phyloP scores from a whole-genome alignment of 2,888 invertebrate genomes.

The Calameuta pallipes region DNA sequence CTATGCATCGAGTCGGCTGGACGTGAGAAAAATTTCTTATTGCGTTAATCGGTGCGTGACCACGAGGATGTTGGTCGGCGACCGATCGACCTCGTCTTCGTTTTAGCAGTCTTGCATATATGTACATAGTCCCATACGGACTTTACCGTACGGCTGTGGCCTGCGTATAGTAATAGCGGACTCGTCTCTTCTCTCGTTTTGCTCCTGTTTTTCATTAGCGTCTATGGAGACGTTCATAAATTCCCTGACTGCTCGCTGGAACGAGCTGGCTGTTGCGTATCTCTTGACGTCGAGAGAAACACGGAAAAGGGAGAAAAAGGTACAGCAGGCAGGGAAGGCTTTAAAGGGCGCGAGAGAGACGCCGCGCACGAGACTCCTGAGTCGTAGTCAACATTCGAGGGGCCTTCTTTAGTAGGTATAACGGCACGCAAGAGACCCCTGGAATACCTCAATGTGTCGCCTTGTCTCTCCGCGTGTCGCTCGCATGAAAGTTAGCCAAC shows the following conservation, averaged over 20 bases:
- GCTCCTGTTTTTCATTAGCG: constrained; percentile 19
- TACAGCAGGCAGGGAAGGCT: background rate
- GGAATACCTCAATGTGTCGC: constrained; percentile 30
- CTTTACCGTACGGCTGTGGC: background rate
- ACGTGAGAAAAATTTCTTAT: background rate
- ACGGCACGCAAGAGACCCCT: background rate
- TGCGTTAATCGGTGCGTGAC: background rate
- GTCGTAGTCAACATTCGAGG: background rate
- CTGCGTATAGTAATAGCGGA: background rate
- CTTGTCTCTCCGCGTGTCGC: constrained; percentile 38
- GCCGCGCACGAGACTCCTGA: background rate
- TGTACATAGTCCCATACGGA: background rate
- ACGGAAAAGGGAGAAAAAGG: background rate
- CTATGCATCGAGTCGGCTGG: background rate
- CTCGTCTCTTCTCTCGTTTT: background rate
- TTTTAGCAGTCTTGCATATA: background rate
- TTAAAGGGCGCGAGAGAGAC: background rate
- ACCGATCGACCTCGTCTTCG: background rate
- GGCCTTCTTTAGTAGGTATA: background rate
- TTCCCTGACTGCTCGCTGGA: background rate
- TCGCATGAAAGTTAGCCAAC: constrained; percentile 26
- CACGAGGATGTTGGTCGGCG: background rate
- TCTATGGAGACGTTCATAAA: background rate
- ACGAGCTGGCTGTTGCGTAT: background rate
- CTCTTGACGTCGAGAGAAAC: background rate